Conservation (phyloP, 1,140 invertebrate species). For the Polypedilum pembai region DNA sequence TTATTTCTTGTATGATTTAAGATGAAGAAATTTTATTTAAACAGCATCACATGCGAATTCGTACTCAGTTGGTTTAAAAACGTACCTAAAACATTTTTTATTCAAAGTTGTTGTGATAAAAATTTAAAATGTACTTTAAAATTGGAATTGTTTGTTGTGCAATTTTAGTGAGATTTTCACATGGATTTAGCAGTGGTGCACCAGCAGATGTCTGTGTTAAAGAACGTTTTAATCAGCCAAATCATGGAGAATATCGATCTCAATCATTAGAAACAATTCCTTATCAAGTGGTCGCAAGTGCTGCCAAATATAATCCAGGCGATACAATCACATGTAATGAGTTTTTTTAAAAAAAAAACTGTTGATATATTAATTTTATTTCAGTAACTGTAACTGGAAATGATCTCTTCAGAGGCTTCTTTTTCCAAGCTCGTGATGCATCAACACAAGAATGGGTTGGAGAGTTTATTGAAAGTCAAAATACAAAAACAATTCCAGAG, state of each 20-base stretch:
- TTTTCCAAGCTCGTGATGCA: slow-evolving; percentile 67
- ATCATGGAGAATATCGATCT: slow-evolving; percentile 59
- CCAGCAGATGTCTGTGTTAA: slow-evolving; percentile 70
- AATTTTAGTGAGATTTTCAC: not conserved
- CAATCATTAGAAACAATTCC: slow-evolving; percentile 55
- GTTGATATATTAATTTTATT: slow-evolving; percentile 35
- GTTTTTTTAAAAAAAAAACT: not conserved
- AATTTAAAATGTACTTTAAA: not conserved
- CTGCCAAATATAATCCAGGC: slow-evolving; percentile 54
- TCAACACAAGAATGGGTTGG: slow-evolving; percentile 63
- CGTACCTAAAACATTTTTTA: not conserved
- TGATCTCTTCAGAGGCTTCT: slow-evolving; percentile 64
- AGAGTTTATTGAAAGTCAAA: slow-evolving; percentile 58
- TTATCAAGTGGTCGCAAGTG: slow-evolving; percentile 56
- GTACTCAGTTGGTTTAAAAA: not conserved
- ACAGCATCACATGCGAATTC: slow-evolving; percentile 1
- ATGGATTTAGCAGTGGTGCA: slow-evolving; percentile 50
- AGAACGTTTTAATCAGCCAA: slow-evolving; percentile 59
- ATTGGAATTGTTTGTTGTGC: not conserved
- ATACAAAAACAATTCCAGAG: slow-evolving; percentile 64
- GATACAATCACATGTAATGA: slow-evolving; percentile 54
- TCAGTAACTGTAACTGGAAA: slow-evolving; percentile 54
- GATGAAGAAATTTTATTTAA: slow-evolving; percentile 7
- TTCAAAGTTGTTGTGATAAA: not conserved
- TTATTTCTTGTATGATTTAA: not conserved